Evolutionary conservation across 2,797 vertebrate species (phyloP).

Genomic region (Astyanax mexicanus): DNA sequence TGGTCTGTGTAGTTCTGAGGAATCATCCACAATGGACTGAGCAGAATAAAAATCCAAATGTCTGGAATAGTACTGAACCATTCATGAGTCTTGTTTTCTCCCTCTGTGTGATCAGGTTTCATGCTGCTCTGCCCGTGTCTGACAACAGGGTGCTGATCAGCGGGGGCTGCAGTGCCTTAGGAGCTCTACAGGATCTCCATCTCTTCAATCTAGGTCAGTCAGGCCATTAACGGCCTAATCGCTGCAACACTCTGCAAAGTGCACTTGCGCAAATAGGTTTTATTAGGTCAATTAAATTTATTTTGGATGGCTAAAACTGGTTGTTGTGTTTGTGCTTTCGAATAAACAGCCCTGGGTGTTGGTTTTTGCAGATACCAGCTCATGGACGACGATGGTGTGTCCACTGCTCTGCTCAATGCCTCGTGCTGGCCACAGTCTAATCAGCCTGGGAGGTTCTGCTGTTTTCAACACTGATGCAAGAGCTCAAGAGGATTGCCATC

Average conservation of each 20-base stretch:
- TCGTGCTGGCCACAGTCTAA: constrained; percentile 86
- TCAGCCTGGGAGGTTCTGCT: constrained; percentile 67
- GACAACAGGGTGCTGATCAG: constrained; percentile 85
- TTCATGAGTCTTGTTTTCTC: background rate
- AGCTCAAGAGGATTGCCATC: constrained; percentile 58
- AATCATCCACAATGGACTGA: too few relatives aligned
- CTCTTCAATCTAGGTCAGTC: constrained; percentile 82
- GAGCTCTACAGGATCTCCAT: constrained; percentile 84
- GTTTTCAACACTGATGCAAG: constrained; percentile 53
- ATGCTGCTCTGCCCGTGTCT: constrained; percentile 84
- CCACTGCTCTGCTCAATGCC: constrained; percentile 77
- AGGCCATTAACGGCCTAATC: background rate
- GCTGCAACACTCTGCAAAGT: background rate
- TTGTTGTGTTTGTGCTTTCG: background rate
- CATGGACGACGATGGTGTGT: constrained; percentile 80
- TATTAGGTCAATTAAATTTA: background rate
- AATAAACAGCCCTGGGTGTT: background rate
- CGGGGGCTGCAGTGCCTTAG: constrained; percentile 85
- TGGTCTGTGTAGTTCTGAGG: background rate
- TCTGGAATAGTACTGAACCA: background rate
- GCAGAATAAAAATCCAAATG: constrained; percentile 1
- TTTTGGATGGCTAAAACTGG: background rate
- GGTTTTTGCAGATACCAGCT: constrained; percentile 77
- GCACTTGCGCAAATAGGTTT: background rate
- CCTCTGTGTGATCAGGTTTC: constrained; percentile 77